Evolutionary conservation across 2,797 vertebrate species (phyloP).

Genomic region (Orientallactaga sibirica): DNA sequence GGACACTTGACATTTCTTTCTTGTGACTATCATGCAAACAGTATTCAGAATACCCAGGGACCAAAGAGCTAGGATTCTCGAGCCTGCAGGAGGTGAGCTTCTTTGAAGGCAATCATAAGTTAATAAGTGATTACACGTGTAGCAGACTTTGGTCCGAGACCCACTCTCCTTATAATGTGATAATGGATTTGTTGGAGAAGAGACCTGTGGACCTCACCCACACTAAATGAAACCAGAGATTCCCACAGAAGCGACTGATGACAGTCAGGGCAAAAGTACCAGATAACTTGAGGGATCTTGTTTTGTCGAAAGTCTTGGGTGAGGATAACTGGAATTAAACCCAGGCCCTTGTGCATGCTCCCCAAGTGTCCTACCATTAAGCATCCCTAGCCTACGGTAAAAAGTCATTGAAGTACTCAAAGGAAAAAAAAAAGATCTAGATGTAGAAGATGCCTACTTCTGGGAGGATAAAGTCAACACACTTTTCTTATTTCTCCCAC

Average conservation of each 20-base stretch:
- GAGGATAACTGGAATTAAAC: background rate
- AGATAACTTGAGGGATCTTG: background rate
- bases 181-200: background rate
- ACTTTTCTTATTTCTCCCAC: background rate
- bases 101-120: conserved; percentile 1
- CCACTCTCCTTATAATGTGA: background rate
- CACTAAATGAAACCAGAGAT: background rate
- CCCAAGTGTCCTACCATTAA: background rate
- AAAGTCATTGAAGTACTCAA: background rate
- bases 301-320: background rate
- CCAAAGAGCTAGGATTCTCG: background rate
- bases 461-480: background rate
- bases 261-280: background rate
- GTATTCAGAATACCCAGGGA: background rate
- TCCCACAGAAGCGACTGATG: background rate
- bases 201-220: background rate
- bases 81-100: background rate
- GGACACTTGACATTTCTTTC: background rate
- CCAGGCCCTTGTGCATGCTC: background rate
- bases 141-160: background rate
- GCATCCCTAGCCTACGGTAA: background rate
- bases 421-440: background rate
- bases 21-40: background rate
- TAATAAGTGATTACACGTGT: background rate
- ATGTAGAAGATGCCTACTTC: background rate